Percentiles rank a stretch among this genome's conserved stretches.
These are phyloP conservation scores for Drosophila leontia DNA, from an alignment of 1,140 invertebrate species.

Conservation along the genomic window DNA sequence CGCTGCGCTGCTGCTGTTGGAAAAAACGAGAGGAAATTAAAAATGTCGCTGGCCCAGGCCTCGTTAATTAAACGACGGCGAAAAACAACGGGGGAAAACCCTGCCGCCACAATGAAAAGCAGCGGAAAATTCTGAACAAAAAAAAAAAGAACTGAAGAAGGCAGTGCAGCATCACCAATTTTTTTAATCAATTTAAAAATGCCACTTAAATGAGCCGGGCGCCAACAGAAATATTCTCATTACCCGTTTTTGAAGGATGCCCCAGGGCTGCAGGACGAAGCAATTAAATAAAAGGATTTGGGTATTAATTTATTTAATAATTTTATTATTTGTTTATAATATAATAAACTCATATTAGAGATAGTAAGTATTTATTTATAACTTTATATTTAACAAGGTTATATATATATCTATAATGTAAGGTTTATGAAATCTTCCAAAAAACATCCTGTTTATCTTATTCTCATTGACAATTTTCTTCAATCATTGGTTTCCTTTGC, in stretches of 20 bases:
- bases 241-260: slow-evolving; percentile 16
- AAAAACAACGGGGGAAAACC: slow-evolving; percentile 22
- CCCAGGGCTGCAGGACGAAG: slow-evolving; percentile 18
- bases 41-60: slow-evolving; percentile 64
- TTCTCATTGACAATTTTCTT: neutral
- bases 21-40: slow-evolving; percentile 69
- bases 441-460: neutral
- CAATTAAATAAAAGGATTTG: neutral
- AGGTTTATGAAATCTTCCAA: neutral
- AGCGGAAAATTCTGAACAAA: slow-evolving; percentile 22
- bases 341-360: no score
- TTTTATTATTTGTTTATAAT: neutral
- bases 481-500: neutral
- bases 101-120: slow-evolving; percentile 10
- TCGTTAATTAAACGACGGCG: slow-evolving; percentile 69
- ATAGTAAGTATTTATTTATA: neutral
- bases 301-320: neutral
- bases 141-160: slow-evolving; percentile 48
- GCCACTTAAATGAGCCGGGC: slow-evolving; percentile 63
- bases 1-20: slow-evolving; percentile 16
- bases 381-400: neutral
- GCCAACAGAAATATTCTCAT: slow-evolving; percentile 64
- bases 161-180: slow-evolving; percentile 31
- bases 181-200: slow-evolving; percentile 81
- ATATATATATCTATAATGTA: neutral